Evolutionary conservation across 2,113 vertebrate species (phyloP).

Genomic region (Lipophrys pholis): DNA sequence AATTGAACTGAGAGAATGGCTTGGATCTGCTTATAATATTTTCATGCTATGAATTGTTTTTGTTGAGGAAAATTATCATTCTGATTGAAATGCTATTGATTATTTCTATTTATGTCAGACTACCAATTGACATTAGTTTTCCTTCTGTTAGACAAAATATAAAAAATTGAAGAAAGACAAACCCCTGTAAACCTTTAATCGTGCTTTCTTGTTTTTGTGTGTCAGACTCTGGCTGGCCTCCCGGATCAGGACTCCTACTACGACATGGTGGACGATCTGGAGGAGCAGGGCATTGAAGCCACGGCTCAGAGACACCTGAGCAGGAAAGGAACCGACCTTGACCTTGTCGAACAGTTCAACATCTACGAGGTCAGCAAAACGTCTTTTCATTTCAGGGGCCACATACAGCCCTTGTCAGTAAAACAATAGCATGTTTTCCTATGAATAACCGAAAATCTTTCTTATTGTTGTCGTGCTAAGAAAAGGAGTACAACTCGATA

Average conservation of each 20-base stretch:
- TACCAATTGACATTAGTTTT: background rate
- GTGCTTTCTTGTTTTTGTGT: background rate
- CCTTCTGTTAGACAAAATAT: background rate
- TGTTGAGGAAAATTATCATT: no score
- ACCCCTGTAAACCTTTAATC: background rate
- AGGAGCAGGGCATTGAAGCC: slow-evolving; percentile 92
- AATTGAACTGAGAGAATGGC: no score
- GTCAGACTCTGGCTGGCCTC: slow-evolving; percentile 90
- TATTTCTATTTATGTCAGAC: background rate
- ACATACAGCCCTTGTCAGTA: no score
- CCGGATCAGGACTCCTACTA: slow-evolving; percentile 98
- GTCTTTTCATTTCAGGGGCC: no score
- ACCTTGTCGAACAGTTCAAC: slow-evolving; percentile 95
- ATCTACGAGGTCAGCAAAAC: slow-evolving; percentile 91
- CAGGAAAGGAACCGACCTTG: slow-evolving; percentile 95
- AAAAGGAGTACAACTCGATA: no score
- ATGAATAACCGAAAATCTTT: no score
- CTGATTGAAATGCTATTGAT: background rate
- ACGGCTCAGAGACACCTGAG: slow-evolving; percentile 91
- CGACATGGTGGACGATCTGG: slow-evolving; percentile 95
- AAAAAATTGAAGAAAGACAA: background rate
- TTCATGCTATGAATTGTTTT: no score
- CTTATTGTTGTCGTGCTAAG: no score
- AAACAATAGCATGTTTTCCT: background rate
- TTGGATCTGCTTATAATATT: no score